Percentiles rank a stretch among this genome's conserved stretches.
These are phyloP conservation scores for Lomographa bimaculata DNA, from an alignment of 2,888 invertebrate species.

Conservation along the genomic window DNA sequence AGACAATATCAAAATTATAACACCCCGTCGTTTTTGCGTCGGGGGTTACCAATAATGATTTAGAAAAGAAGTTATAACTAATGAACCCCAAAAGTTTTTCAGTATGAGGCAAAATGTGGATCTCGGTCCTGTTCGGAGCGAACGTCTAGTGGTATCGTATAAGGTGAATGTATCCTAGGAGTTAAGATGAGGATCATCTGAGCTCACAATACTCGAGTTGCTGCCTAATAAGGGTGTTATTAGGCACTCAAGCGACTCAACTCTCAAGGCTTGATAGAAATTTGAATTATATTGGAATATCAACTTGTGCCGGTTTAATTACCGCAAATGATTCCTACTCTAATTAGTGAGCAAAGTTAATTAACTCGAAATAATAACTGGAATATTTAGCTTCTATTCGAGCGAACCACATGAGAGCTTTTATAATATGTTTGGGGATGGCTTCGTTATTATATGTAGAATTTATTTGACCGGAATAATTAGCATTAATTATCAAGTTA, in stretches of 20 bases:
- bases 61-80: too few species aligned
- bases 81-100: too few species aligned
- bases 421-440: constrained; percentile 1
- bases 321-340: constrained; percentile 1
- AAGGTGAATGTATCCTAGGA: too few species aligned
- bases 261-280: background rate
- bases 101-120: too few species aligned
- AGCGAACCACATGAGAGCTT: constrained; percentile 1
- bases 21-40: too few species aligned
- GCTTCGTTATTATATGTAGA: constrained; percentile 13
- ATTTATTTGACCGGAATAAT: constrained; percentile 25
- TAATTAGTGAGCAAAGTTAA: constrained; percentile 6
- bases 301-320: constrained; percentile 1
- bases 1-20: too few species aligned
- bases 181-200: too few species aligned
- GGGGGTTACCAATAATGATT: too few species aligned
- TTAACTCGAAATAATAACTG: constrained; percentile 1
- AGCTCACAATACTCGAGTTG: too few species aligned
- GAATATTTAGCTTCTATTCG: constrained; percentile 6
- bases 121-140: too few species aligned
- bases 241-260: constrained; percentile 2
- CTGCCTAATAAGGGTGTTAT: too few species aligned
- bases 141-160: too few species aligned
- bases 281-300: constrained; percentile 2
- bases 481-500: constrained; percentile 10